These are phyloP conservation scores for Helicorthomorpha holstii DNA, from an alignment of 1,140 invertebrate species.

Conservation along the genomic window DNA sequence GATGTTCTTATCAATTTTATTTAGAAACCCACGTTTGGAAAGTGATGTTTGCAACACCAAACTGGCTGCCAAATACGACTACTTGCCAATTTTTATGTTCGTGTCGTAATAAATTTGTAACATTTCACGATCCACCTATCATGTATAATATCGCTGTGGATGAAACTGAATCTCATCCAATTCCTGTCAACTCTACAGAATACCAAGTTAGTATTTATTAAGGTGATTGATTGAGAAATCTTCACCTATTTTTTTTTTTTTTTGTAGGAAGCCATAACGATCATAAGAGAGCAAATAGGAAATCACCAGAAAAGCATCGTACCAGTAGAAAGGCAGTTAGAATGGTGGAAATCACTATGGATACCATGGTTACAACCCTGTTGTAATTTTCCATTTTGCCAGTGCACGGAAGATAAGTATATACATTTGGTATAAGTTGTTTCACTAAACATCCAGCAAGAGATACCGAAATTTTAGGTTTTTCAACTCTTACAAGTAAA, in stretches of 20 bases:
- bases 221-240: too few species aligned
- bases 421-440: too few species aligned
- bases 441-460: too few species aligned
- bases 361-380: constrained; percentile 15
- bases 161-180: constrained; percentile 4
- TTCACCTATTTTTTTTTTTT: too few species aligned
- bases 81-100: constrained; percentile 7
- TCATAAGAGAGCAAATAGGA: neutral
- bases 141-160: constrained; percentile 10
- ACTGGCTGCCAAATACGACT: constrained; percentile 4
- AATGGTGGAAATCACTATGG: constrained; percentile 14
- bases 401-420: constrained; percentile 16
- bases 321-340: constrained; percentile 12
- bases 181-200: neutral
- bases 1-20: neutral
- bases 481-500: too few species aligned
- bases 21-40: constrained; percentile 10
- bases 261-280: neutral
- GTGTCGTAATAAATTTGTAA: neutral
- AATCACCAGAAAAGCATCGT: neutral
- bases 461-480: too few species aligned
- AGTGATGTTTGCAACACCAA: constrained; percentile 7
- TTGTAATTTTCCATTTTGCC: constrained; percentile 14
- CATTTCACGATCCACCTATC: constrained; percentile 7
- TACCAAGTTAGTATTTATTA: neutral